phyloP scores from a whole-genome alignment of 1,140 invertebrate genomes.

The Ctenoplectra terminalis region DNA sequence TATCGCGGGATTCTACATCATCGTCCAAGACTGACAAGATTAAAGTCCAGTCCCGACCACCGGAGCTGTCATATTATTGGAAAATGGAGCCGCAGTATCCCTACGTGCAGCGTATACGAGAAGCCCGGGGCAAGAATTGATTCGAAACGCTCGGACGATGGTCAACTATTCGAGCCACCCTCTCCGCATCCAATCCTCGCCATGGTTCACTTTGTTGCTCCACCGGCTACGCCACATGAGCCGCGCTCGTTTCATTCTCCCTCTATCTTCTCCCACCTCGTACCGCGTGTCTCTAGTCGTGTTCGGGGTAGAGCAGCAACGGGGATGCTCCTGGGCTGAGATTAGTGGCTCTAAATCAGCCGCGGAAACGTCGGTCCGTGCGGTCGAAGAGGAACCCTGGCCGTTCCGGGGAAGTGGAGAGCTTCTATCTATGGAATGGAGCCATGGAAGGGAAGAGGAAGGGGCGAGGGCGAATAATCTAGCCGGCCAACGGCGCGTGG shows the following conservation, averaged over 20 bases:
- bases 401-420: neutral
- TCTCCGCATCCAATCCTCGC: neutral
- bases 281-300: constrained; percentile 19
- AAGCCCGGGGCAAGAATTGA: constrained; percentile 46
- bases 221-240: neutral
- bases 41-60: constrained; percentile 53
- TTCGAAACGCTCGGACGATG: constrained; percentile 54
- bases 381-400: constrained; percentile 9
- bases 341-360: constrained; percentile 68
- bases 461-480: constrained; percentile 53
- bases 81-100: constrained; percentile 55
- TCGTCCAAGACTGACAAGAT: constrained; percentile 67
- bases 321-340: constrained; percentile 48
- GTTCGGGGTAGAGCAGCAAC: neutral
- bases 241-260: constrained; percentile 13
- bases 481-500: constrained; percentile 56
- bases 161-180: constrained; percentile 40
- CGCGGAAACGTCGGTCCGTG: constrained; percentile 37
- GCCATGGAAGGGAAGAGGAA: neutral
- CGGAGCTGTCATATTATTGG: constrained; percentile 59
- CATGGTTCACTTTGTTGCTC: constrained; percentile 3
- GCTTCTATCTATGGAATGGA: neutral
- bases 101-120: constrained; percentile 40
- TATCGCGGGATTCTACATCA: constrained; percentile 42
- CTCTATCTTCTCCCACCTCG: neutral